phyloP scores from a whole-genome alignment of 2,797 vertebrate species.

The Buphagus erythrorhynchus region DNA sequence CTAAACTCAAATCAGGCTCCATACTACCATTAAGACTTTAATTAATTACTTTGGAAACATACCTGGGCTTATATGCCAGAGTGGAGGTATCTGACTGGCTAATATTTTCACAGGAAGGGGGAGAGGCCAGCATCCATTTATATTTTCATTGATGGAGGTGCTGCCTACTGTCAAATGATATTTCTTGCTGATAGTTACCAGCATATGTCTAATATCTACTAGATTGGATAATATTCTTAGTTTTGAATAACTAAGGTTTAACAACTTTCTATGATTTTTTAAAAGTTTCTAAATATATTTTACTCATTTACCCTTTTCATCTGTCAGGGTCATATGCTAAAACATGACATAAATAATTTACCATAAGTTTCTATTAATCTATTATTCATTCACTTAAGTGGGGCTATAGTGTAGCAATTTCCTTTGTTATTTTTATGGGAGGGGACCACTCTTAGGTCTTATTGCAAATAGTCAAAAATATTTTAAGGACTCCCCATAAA shows the following conservation, averaged over 20 bases:
- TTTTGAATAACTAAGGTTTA: background rate
- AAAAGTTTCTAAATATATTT: background rate
- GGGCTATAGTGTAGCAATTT: background rate
- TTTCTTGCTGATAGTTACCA: background rate
- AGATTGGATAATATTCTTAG: background rate
- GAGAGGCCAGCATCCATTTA: background rate
- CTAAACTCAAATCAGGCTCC: background rate
- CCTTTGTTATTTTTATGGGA: conserved; percentile 46
- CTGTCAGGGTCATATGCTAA: background rate
- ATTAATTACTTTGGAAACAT: background rate
- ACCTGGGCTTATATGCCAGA: background rate
- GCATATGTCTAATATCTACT: background rate
- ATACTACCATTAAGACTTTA: background rate
- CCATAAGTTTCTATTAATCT: conserved; percentile 22
- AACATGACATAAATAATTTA: conserved; percentile 14
- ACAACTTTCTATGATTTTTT: background rate
- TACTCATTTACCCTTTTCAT: background rate
- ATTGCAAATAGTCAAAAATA: conserved; percentile 35
- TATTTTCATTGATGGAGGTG: background rate
- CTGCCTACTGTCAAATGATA: background rate
- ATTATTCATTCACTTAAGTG: conserved; percentile 59
- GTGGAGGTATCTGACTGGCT: background rate
- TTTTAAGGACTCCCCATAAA: conserved; percentile 34
- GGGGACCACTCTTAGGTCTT: conserved; percentile 14
- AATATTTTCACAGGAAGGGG: background rate